phyloP scores from a whole-genome alignment of 2,888 invertebrate genomes.

The Rhagonycha fulva region DNA sequence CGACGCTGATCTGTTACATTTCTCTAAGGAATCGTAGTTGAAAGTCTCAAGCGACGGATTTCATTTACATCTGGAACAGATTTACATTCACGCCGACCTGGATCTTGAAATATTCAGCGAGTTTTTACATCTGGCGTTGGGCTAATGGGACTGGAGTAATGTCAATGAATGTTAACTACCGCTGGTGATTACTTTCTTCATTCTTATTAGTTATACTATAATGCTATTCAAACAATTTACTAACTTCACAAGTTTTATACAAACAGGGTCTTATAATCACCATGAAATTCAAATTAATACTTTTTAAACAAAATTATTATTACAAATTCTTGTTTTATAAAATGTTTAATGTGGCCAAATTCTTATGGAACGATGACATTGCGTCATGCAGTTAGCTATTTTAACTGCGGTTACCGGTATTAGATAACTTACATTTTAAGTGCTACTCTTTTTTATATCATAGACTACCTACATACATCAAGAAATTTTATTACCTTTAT shows the following conservation, averaged over 20 bases:
- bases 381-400: not conserved
- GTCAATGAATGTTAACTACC: constrained; percentile 50
- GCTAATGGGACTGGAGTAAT: constrained; percentile 50
- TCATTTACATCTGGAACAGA: constrained; percentile 54
- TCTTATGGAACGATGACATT: not conserved
- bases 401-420: not conserved
- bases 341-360: not conserved
- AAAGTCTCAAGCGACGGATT: constrained; percentile 50
- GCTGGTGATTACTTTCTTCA: constrained; percentile 40
- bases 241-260: not conserved
- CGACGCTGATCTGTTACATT: constrained; percentile 51
- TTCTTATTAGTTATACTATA: constrained; percentile 28
- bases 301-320: not conserved
- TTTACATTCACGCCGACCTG: constrained; percentile 51
- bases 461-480: too few relatives aligned
- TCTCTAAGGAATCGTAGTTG: constrained; percentile 49
- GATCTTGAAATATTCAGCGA: constrained; percentile 51
- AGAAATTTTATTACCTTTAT: not conserved
- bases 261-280: not conserved
- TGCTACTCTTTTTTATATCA: not conserved
- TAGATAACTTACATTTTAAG: not conserved
- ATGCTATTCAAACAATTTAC: constrained; percentile 12
- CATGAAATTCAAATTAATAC: not conserved
- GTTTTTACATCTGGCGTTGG: constrained; percentile 50
- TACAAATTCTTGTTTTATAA: not conserved